Percentiles rank a stretch among this genome's conserved stretches.
Evolutionary conservation across 1,140 invertebrate genomes (phyloP).

Genomic region (Xylocopa sonorina): DNA sequence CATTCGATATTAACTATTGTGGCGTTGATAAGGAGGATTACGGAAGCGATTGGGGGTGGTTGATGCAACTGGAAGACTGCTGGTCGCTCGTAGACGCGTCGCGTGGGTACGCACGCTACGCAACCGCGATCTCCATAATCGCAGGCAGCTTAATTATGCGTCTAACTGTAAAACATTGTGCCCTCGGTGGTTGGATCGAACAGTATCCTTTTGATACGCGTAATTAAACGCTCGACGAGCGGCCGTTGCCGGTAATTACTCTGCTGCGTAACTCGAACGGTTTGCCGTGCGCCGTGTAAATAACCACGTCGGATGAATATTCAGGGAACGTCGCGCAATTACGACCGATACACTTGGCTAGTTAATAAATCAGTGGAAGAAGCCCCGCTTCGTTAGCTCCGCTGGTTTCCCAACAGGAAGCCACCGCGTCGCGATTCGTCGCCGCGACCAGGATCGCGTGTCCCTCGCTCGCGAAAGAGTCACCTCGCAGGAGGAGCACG

Average conservation of each 20-base stretch:
- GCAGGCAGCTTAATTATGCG: conserved; percentile 15
- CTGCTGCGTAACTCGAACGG: background rate
- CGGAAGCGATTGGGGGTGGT: conserved; percentile 17
- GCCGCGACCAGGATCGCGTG: too few species aligned
- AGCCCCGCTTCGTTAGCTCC: background rate
- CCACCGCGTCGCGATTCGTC: background rate
- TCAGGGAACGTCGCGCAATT: background rate
- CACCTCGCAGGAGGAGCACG: too few species aligned
- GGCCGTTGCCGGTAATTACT: background rate
- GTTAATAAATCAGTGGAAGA: background rate
- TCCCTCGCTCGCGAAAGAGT: too few species aligned
- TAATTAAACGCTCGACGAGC: conserved; percentile 12
- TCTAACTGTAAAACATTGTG: conserved; percentile 27
- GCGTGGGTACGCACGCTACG: too few species aligned
- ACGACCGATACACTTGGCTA: background rate
- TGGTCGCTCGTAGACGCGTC: too few species aligned
- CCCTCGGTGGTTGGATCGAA: background rate
- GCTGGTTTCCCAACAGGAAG: background rate
- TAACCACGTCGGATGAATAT: background rate
- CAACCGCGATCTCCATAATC: conserved; percentile 25
- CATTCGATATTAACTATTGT: conserved; percentile 36
- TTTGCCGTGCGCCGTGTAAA: background rate
- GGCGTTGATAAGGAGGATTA: conserved; percentile 55
- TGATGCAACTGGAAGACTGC: too few species aligned
- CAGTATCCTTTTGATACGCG: background rate